Conservation (phyloP, 37 sponge, comb jelly and placozoan genomes). For the Hormiphora californensis region DNA sequence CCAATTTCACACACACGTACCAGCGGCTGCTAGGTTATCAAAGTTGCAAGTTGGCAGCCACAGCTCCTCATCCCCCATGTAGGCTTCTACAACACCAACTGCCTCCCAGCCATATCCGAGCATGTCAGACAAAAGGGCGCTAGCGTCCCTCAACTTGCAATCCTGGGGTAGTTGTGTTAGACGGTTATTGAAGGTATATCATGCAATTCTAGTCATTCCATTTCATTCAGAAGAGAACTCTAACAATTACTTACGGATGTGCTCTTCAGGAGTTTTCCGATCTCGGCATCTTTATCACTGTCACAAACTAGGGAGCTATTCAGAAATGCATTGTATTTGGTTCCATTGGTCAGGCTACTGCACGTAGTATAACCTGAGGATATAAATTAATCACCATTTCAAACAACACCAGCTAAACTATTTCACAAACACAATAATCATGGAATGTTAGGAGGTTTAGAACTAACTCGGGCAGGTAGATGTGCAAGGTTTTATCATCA, state of each 20-base stretch:
- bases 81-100: neutral
- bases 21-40: neutral
- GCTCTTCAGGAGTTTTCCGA: neutral
- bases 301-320: neutral
- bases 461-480: too few species aligned
- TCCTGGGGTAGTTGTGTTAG: neutral
- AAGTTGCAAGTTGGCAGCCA: neutral
- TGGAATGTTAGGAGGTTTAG: too few species aligned
- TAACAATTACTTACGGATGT: neutral
- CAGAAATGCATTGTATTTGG: neutral
- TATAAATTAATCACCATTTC: neutral
- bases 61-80: neutral
- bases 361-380: neutral
- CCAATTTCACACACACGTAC: neutral
- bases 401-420: too few species aligned
- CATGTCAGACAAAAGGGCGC: neutral
- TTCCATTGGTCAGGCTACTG: neutral
- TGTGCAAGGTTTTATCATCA: too few species aligned
- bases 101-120: neutral
- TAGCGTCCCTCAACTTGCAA: neutral
- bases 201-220: too few species aligned
- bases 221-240: too few species aligned
- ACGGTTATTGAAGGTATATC: too few species aligned
- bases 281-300: neutral
- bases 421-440: too few species aligned